Base-by-base conservation (phyloP, 2,888 invertebrate genomes). In the Hypolimnas misippus region DNA sequence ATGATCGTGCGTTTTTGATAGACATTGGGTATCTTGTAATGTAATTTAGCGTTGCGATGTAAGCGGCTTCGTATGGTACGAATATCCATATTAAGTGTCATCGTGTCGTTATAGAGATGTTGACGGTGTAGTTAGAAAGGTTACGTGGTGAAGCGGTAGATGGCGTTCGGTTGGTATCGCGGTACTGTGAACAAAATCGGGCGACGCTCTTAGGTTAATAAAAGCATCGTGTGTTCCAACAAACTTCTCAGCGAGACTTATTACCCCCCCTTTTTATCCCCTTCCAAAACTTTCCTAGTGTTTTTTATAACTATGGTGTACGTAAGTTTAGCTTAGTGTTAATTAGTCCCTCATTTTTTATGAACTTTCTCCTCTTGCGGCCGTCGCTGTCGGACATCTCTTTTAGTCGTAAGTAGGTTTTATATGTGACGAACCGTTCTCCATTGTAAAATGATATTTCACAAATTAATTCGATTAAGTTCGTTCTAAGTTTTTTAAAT, bases 231-330 rank as follows among this genome's bases (percentile, higher is more conserved):
- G 83, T 89, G 89, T 88, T 75, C 78, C 81, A 88, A 89, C 89
- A 89, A 89, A 90, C 84, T 80, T 76, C 74, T 84, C 86, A 87
- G 91, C 90, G 91, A 88, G 90, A 87, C 81, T 76, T 74, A 70
- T 65, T 70, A 64, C 60, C 63, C 66, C 66, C 68, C 21, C 12
- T 46, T 64, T 66, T 65, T 64, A 66, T 55, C 62, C 65, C 65
- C 69, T 65, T 69, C 65, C 69, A 63, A 25, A 14, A 29, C 12
- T 60, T 66, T 65, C 67, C 65, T 66, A 72, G 73, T 64, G 66
- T 67, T 73, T 73, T 68, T 64, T 73, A 71, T 65, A 65, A 57
- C 52, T 65, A 61, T 59, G 66, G 40, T 62, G 64, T 68, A 66
- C 65, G 67, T 68, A 67, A 73, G 79, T 74, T 77, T 82, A 82